Evolutionary conservation across 2,888 invertebrate species (phyloP), one percentile per base, ranked within the genome.

Genomic region (Coelinius sp.): DNA sequence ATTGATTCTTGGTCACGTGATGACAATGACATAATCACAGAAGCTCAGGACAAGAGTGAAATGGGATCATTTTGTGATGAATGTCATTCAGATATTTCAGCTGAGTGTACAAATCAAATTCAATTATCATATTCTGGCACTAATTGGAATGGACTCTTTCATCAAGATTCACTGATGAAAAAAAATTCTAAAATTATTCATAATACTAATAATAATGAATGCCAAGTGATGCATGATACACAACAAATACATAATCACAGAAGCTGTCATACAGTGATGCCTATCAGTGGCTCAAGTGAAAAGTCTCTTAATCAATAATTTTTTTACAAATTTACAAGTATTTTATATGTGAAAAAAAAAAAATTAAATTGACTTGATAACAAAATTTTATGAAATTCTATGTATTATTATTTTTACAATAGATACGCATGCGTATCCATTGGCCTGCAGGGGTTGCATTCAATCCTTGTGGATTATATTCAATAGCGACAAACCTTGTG

Each of bases 361-460:
- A n/a, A n/a, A n/a, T n/a, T n/a, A n/a, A n/a, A n/a, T n/a, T n/a
- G n/a, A n/a, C n/a, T n/a, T n/a, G n/a, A n/a, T n/a, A n/a, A n/a
- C n/a, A n/a, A n/a, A n/a, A n/a, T n/a, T n/a, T n/a, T n/a, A n/a
- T n/a, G n/a, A n/a, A n/a, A n/a, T n/a, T n/a, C n/a, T n/a, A n/a
- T n/a, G n/a, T n/a, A n/a, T n/a, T n/a, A n/a, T n/a, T n/a, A n/a
- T n/a, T n/a, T n/a, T n/a, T n/a, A n/a, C n/a, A n/a, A n/a, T n/a
- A n/a, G 7, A 41, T n/a, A n/a, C n/a, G 1, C n/a, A 12, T 12
- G 75, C 84, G 84, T 84, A 83, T 83, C 84, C 84, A 84, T 76
- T 22, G 2, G 20, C 20, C 53, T 14, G 17, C 59, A 71, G 70
- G 77, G 78, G 79, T 76, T 79, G 73, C 77, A 77, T 31, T 31